A percentile compares a stretch with the other conserved stretches of the same genome.
Evolutionary conservation across 2,113 vertebrate genomes (phyloP).

Genomic region (Stigmatopora argus): DNA sequence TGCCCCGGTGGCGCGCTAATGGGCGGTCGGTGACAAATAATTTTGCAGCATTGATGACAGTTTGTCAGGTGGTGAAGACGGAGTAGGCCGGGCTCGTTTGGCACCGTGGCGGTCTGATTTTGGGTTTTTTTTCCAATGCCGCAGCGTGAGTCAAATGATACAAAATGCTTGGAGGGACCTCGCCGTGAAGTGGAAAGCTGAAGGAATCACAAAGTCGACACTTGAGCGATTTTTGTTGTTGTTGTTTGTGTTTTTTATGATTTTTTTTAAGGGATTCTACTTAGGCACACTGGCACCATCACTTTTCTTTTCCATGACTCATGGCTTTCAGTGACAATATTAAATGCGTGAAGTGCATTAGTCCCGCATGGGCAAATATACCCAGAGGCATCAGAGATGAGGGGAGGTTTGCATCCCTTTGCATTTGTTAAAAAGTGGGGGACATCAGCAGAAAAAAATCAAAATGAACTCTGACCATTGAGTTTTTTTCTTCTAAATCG

Average conservation of each 20-base stretch:
- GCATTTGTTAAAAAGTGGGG: conserved; percentile 16
- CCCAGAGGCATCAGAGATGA: conserved; percentile 14
- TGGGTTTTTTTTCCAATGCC: background rate
- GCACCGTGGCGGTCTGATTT: background rate
- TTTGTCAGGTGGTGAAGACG: conserved; percentile 18
- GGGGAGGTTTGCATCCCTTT: conserved; percentile 13
- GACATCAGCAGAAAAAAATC: conserved; percentile 30
- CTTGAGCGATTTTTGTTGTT: conserved; percentile 6
- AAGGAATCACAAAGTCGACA: conserved; percentile 3
- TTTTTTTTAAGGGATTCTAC: conserved; percentile 14
- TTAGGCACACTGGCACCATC: conserved; percentile 15
- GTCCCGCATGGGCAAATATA: conserved; percentile 20
- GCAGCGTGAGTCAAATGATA: conserved; percentile 1
- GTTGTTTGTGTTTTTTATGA: conserved; percentile 8
- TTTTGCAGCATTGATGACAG: conserved; percentile 20
- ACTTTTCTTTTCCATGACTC: conserved; percentile 42
- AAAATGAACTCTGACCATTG: conserved; percentile 15
- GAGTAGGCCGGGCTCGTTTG: background rate
- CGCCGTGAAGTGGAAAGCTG: too few relatives aligned
- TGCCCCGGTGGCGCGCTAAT: conserved; percentile 25
- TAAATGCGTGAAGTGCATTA: conserved; percentile 39
- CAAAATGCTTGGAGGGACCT: background rate
- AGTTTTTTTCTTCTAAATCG: conserved; percentile 1
- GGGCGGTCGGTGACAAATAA: conserved; percentile 39
- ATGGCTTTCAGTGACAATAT: conserved; percentile 30